Evolutionary conservation across 2,888 invertebrate genomes (phyloP).

Genomic region (Hyles lineata): DNA sequence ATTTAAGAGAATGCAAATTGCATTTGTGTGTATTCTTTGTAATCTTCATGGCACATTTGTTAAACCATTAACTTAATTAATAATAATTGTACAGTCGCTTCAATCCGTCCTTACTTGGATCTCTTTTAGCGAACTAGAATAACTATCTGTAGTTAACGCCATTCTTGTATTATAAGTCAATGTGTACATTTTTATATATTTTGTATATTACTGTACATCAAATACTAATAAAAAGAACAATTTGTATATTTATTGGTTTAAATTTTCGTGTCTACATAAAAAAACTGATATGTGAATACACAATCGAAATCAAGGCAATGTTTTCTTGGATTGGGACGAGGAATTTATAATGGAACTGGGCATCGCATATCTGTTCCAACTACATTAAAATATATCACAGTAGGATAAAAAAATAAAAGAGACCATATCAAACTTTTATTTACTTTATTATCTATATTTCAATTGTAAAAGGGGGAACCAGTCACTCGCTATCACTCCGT

Average conservation of each 20-base stretch:
- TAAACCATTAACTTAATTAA: not conserved
- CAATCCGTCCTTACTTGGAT: conserved; percentile 52
- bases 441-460: conserved; percentile 82
- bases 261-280: too few relatives aligned
- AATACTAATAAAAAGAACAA: conserved; percentile 47
- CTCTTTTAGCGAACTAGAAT: conserved; percentile 35
- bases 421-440: conserved; percentile 77
- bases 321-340: too few relatives aligned
- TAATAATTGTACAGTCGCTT: conserved; percentile 30
- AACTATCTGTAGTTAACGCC: conserved; percentile 33
- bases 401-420: conserved; percentile 62
- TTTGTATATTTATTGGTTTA: not conserved
- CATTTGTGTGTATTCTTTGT: too few relatives aligned
- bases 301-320: too few relatives aligned
- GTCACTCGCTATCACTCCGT: conserved; percentile 81
- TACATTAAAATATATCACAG: not conserved
- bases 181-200: conserved; percentile 53
- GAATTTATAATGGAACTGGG: too few relatives aligned
- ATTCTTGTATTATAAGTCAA: conserved; percentile 46
- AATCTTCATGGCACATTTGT: too few relatives aligned
- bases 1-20: too few relatives aligned
- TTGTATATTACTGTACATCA: conserved; percentile 71
- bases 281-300: too few relatives aligned
- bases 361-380: not conserved
- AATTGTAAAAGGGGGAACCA: conserved; percentile 84